A percentile compares a stretch with the other conserved stretches of the same genome.
These are phyloP conservation scores for Lepeophtheirus salmonis DNA, from an alignment of 1,140 invertebrate species.

Conservation along the genomic window DNA sequence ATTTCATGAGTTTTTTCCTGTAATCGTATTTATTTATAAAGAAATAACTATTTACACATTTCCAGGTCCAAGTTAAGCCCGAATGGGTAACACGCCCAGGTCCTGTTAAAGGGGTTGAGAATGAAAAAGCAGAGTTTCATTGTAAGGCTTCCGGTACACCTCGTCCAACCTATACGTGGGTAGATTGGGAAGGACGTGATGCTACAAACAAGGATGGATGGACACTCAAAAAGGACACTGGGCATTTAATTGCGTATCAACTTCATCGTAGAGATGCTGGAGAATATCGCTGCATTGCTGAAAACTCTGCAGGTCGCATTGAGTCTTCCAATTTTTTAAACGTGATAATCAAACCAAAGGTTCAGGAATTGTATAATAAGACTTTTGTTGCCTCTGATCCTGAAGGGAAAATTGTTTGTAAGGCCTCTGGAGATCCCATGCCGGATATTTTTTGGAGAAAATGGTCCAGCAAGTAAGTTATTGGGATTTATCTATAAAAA, in stretches of 20 bases:
- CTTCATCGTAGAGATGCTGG: slow-evolving; percentile 10
- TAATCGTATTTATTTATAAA: too few species aligned
- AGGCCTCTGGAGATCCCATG: slow-evolving; percentile 15
- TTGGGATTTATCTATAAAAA: neutral
- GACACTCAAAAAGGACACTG: slow-evolving; percentile 10
- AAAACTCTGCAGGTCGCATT: slow-evolving; percentile 16
- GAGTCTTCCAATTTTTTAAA: slow-evolving; percentile 1
- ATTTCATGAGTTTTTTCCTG: too few species aligned
- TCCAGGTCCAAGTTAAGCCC: slow-evolving; percentile 9
- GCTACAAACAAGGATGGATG: slow-evolving; percentile 10
- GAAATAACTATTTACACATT: too few species aligned
- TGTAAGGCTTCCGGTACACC: neutral
- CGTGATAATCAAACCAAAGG: slow-evolving; percentile 10
- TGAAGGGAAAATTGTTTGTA: slow-evolving; percentile 6
- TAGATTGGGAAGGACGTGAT: slow-evolving; percentile 2
- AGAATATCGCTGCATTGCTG: slow-evolving; percentile 16
- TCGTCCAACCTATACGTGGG: slow-evolving; percentile 5
- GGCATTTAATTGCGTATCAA: slow-evolving; percentile 13
- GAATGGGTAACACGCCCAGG: slow-evolving; percentile 1
- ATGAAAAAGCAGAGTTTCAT: slow-evolving; percentile 10
- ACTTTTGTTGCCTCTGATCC: neutral
- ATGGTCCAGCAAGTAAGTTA: slow-evolving; percentile 18
- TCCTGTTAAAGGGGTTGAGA: slow-evolving; percentile 5
- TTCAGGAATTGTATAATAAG: slow-evolving; percentile 16
- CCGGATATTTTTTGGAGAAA: slow-evolving; percentile 18